Evolutionary conservation across 37 sponge, comb jelly and placozoan genomes (phyloP).

Genomic region (Haliclona indistincta): DNA sequence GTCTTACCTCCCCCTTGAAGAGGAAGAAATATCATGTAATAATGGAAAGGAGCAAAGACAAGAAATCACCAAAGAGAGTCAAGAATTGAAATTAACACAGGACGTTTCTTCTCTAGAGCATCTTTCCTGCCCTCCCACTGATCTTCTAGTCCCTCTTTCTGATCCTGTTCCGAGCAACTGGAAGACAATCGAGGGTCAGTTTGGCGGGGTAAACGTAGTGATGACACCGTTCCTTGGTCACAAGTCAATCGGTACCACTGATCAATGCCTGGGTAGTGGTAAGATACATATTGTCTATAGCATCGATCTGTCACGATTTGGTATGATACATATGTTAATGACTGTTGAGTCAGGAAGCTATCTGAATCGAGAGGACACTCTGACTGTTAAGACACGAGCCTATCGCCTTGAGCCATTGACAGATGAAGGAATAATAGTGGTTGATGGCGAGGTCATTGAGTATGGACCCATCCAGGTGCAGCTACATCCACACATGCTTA

Average conservation of each 20-base stretch:
- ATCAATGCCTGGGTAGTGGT: slow-evolving; percentile 41
- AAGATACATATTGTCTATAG: slow-evolving; percentile 24
- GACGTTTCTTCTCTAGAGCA: not conserved
- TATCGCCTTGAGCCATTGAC: slow-evolving; percentile 74
- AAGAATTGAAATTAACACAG: not conserved
- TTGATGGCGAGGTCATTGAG: slow-evolving; percentile 86
- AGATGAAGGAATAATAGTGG: slow-evolving; percentile 36
- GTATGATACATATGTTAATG: slow-evolving; percentile 41
- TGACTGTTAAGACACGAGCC: slow-evolving; percentile 50
- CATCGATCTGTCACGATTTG: slow-evolving; percentile 16
- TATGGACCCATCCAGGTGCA: slow-evolving; percentile 83
- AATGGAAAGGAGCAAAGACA: no score
- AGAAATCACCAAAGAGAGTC: not conserved
- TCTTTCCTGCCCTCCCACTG: not conserved
- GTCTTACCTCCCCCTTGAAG: slow-evolving; percentile 67
- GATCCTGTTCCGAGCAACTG: slow-evolving; percentile 62
- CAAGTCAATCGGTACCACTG: no score
- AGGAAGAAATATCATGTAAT: not conserved
- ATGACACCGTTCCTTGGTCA: slow-evolving; percentile 27
- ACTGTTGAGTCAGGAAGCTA: slow-evolving; percentile 38
- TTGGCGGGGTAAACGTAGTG: slow-evolving; percentile 30
- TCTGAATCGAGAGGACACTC: not conserved
- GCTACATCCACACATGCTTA: slow-evolving; percentile 53
- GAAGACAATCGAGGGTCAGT: slow-evolving; percentile 66
- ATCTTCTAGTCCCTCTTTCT: slow-evolving; percentile 28